Conservation (phyloP, 2,888 invertebrate genomes). For the Hymenopus coronatus region DNA sequence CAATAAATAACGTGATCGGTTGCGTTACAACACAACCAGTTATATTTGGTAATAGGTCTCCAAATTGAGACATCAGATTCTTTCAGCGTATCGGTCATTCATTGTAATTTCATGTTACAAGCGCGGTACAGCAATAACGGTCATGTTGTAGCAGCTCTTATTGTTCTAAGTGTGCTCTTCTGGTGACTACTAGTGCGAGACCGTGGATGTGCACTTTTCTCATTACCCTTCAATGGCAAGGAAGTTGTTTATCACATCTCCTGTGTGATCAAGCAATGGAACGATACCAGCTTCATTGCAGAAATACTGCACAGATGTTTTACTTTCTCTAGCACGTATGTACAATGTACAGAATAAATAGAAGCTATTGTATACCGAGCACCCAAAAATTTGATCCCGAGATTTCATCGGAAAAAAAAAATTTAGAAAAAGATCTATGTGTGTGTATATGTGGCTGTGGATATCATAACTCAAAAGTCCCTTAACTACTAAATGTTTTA, state of each 20-base stretch:
- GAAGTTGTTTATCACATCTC: background rate
- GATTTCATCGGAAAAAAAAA: too few species aligned
- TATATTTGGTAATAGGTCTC: background rate
- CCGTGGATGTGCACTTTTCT: background rate
- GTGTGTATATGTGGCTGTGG: too few species aligned
- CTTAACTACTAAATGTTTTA: too few species aligned
- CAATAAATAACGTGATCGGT: background rate
- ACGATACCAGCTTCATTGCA: background rate
- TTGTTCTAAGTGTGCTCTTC: background rate
- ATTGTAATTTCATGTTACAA: background rate
- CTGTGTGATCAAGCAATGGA: background rate
- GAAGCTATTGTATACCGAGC: too few species aligned
- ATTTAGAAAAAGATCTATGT: too few species aligned
- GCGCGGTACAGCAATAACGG: background rate
- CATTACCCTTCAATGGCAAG: background rate
- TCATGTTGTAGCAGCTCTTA: background rate
- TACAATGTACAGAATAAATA: too few species aligned
- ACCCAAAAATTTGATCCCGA: too few species aligned
- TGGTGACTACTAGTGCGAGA: background rate
- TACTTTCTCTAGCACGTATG: too few species aligned
- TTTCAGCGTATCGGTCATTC: background rate
- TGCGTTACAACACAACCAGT: background rate
- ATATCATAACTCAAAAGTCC: too few species aligned
- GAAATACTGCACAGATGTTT: too few species aligned
- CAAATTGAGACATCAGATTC: background rate